phyloP scores from a whole-genome alignment of 1,140 invertebrate genomes.

The Papilio xuthus region DNA sequence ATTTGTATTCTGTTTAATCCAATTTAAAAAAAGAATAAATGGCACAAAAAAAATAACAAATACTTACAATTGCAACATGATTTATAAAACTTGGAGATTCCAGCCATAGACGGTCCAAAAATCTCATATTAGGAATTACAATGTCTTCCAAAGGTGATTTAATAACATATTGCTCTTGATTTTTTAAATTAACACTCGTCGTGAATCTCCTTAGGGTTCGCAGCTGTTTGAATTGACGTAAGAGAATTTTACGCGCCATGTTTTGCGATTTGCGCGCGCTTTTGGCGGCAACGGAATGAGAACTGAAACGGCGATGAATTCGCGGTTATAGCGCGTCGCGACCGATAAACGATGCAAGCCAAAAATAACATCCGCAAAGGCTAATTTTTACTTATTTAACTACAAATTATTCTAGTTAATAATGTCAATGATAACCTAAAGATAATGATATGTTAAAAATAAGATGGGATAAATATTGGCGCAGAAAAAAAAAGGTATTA shows the following conservation, averaged over 20 bases:
- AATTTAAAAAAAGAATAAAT: slow-evolving; percentile 1
- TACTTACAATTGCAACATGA: slow-evolving; percentile 70
- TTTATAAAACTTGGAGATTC: slow-evolving; percentile 56
- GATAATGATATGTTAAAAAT: background rate
- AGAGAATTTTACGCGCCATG: slow-evolving; percentile 62
- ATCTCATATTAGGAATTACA: slow-evolving; percentile 60
- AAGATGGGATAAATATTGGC: background rate
- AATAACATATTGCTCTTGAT: slow-evolving; percentile 61
- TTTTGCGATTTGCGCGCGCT: slow-evolving; percentile 53
- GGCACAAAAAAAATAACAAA: slow-evolving; percentile 32
- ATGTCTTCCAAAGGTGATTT: slow-evolving; percentile 63
- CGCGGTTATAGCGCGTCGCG: background rate
- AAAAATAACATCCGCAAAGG: slow-evolving; percentile 6
- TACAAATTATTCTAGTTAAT: background rate
- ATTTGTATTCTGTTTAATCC: background rate
- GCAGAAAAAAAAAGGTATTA: background rate
- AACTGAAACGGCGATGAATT: slow-evolving; percentile 43
- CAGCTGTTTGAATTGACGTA: slow-evolving; percentile 63
- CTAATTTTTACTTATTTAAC: background rate
- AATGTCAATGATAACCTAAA: background rate
- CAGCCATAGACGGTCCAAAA: slow-evolving; percentile 63
- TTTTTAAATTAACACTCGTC: slow-evolving; percentile 49
- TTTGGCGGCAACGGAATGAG: slow-evolving; percentile 39
- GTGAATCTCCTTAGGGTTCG: slow-evolving; percentile 62
- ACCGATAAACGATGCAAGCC: slow-evolving; percentile 17